Base-by-base conservation (phyloP, 2,113 vertebrate species). In the Dipodomys merriami region DNA sequence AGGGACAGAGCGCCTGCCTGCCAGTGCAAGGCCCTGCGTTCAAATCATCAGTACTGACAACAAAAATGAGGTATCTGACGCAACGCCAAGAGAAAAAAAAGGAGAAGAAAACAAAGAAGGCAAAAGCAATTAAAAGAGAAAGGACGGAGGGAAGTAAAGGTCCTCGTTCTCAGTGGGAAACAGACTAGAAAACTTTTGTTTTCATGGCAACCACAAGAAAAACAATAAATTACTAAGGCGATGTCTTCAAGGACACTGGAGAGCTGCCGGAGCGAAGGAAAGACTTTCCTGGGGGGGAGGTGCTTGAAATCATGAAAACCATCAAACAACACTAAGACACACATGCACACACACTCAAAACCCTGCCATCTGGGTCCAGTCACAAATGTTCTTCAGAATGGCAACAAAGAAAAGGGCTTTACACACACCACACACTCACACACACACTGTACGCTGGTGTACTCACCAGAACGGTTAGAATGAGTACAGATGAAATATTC, bases 301-400 rank as follows among this genome's bases (percentile, higher is more conserved):
- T 83, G 12, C 16, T 73, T 67, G 76, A 85, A 83, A 67, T 78
- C 67, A 79, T 35, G 25, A 74, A 88, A 96, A 72, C 25, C 15
- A 7, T 30, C 65, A 80, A 69, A 65, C 76, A 77, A 35, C 16
- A 6, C 39, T 39, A 39, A 39, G 39, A 39, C 39, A 39, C 39
- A 39, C 39, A 39, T 39, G 39, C 39, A 39, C 39, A 39, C 39
- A 39, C 39, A 39, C 39, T 39, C 39, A 39, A 39, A 39, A 39
- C 2, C 44, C 11, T 65, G 16, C 39, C 65, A 20, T 78, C 12
- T 27, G 11, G 1, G 39, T 27, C 39, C 65, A 91, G n/a, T 25
- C 62, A 57, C 1, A 92, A 81, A 69, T 35, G 53, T 23, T 33
- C 68, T 83, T 94, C 44, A 79, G 87, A 78, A 77, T 69, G 68